Evolutionary conservation across 2,797 vertebrate genomes (phyloP).

Genomic region (Enteromius trimaculatus): DNA sequence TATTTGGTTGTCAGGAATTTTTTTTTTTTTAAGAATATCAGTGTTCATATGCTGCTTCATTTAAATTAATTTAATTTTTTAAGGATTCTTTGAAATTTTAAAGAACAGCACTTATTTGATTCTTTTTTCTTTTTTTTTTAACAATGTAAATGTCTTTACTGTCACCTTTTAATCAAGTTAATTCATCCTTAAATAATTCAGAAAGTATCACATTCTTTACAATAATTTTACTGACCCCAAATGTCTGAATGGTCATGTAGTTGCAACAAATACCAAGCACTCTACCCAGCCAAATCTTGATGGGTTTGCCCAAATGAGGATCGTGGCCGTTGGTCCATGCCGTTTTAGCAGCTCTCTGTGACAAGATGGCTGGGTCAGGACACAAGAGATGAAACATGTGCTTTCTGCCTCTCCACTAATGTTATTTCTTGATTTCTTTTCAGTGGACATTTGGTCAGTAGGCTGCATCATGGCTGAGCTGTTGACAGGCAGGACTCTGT

Average conservation of each 20-base stretch:
- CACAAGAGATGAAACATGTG: background rate
- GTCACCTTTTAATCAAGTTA: background rate
- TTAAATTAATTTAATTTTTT: background rate
- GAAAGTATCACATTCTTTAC: too few species aligned
- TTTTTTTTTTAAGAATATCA: too few species aligned
- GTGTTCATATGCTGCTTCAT: background rate
- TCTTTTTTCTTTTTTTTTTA: too few species aligned
- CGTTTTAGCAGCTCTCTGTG: background rate
- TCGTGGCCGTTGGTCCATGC: background rate
- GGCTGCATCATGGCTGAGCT: constrained; percentile 99
- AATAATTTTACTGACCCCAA: background rate
- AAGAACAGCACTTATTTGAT: background rate
- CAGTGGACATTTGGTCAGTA: constrained; percentile 99
- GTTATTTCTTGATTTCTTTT: constrained; percentile 53
- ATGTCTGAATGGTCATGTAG: background rate
- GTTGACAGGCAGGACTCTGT: constrained; percentile 94
- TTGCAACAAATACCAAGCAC: background rate
- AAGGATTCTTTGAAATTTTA: background rate
- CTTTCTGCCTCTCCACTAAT: constrained; percentile 14
- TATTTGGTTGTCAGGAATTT: background rate
- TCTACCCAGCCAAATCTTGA: background rate
- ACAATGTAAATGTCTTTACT: background rate
- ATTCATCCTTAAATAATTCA: background rate
- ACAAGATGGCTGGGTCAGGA: background rate
- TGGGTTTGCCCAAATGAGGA: background rate